These are phyloP conservation scores for Vicugna pacos DNA, from an alignment of 2,113 vertebrate species.

Conservation along the genomic window DNA sequence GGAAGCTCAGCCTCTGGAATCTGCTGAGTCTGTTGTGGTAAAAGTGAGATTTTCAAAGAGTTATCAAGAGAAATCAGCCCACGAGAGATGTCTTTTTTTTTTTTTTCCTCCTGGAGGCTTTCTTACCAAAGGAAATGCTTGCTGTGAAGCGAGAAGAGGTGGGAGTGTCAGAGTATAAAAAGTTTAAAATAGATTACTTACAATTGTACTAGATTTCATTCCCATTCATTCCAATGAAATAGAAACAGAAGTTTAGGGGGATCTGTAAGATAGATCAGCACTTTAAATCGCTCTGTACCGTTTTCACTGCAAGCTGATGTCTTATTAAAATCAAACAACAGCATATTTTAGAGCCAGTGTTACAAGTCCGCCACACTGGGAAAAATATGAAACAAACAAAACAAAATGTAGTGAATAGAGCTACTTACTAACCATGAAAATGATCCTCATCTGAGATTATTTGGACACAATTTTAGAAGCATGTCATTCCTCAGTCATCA, in stretches of 20 bases:
- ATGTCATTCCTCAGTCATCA: constrained; percentile 61
- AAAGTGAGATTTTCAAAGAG: constrained; percentile 36
- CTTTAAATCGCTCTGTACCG: constrained; percentile 67
- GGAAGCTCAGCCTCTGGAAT: constrained; percentile 7
- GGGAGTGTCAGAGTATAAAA: neutral
- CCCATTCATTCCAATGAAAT: constrained; percentile 29
- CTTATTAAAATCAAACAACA: constrained; percentile 73
- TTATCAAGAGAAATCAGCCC: constrained; percentile 14
- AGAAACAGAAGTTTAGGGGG: constrained; percentile 51
- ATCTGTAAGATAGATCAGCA: constrained; percentile 43
- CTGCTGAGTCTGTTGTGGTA: neutral
- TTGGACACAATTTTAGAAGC: constrained; percentile 46
- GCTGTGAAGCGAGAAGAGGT: neutral
- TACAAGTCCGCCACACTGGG: constrained; percentile 1
- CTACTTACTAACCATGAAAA: constrained; percentile 75
- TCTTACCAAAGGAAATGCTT: constrained; percentile 45
- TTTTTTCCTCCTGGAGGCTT: neutral
- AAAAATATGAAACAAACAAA: constrained; percentile 71
- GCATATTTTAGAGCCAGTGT: constrained; percentile 64
- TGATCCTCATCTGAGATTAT: constrained; percentile 58
- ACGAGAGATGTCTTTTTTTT: neutral
- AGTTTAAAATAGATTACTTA: constrained; percentile 51
- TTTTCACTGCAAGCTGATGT: constrained; percentile 63
- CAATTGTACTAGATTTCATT: constrained; percentile 38
- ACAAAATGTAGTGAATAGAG: constrained; percentile 47